A percentile compares a stretch with the other conserved stretches of the same genome.
Conservation (phyloP, 2,888 invertebrate genomes). For the Poecilobothrus nobilitatus region DNA sequence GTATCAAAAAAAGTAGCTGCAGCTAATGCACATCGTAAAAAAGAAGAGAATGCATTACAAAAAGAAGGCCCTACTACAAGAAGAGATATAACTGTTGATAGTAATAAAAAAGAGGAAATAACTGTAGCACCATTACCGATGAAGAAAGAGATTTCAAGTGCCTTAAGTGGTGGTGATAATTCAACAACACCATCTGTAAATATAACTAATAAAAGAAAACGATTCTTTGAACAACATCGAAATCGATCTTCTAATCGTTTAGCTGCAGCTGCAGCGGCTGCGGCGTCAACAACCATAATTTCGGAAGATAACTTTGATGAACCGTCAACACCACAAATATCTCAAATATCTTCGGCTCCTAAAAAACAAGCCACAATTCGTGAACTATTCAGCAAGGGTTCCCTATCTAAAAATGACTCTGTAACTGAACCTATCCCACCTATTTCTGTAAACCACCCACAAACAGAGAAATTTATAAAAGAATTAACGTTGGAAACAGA, state of each 20-base stretch:
- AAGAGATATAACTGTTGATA: not conserved
- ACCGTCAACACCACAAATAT: not conserved
- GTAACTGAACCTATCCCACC: conserved; percentile 31
- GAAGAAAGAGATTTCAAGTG: conserved; percentile 13
- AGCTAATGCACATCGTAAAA: not conserved
- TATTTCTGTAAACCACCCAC: conserved; percentile 13
- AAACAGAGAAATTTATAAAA: not conserved
- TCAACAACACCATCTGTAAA: not conserved
- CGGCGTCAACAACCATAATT: conserved; percentile 12
- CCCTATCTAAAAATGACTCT: conserved; percentile 25
- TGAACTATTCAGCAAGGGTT: conserved; percentile 34
- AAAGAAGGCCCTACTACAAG: not conserved
- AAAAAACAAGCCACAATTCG: conserved; percentile 41
- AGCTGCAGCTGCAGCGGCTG: conserved; percentile 15
- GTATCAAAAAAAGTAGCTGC: not conserved
- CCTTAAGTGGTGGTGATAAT: not conserved
- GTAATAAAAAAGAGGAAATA: not conserved
- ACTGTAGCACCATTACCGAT: not conserved
- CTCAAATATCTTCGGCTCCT: not conserved
- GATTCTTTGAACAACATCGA: conserved; percentile 18
- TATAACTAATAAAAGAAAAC: conserved; percentile 20
- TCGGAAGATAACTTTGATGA: not conserved
- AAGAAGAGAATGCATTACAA: not conserved
- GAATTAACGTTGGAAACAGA: conserved; percentile 10
- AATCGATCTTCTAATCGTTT: conserved; percentile 20